These are phyloP conservation scores for Rhagonycha lutea DNA, from an alignment of 2,888 invertebrate species.

Conservation along the genomic window DNA sequence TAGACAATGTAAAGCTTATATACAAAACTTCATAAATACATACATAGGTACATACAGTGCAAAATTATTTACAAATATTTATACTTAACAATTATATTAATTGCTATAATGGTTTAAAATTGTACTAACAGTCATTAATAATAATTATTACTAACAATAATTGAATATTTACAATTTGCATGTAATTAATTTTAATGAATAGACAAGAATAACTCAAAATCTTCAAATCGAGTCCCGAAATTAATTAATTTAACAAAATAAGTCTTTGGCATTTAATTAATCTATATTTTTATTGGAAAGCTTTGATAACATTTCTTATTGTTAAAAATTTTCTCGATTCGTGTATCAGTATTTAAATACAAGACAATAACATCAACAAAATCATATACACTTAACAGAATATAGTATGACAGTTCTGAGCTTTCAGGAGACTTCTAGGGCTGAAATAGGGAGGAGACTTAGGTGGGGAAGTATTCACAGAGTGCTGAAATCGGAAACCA, in stretches of 20 bases:
- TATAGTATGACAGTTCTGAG: constrained; percentile 45
- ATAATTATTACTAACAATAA: neutral
- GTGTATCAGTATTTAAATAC: constrained; percentile 11
- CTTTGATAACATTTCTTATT: neutral
- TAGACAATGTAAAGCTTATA: constrained; percentile 46
- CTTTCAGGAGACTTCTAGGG: constrained; percentile 35
- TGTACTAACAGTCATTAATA: constrained; percentile 3
- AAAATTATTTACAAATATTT: constrained; percentile 22
- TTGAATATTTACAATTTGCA: neutral
- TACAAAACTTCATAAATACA: constrained; percentile 37
- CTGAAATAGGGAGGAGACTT: constrained; percentile 22
- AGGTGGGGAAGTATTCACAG: constrained; percentile 38
- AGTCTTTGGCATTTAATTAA: neutral
- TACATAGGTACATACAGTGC: constrained; percentile 34
- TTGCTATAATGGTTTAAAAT: neutral
- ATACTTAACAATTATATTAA: constrained; percentile 1
- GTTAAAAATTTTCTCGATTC: neutral
- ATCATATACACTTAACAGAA: constrained; percentile 40
- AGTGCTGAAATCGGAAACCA: constrained; percentile 49
- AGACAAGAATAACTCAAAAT: neutral
- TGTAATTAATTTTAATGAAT: neutral
- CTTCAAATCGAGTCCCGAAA: neutral
- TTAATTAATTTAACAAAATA: neutral
- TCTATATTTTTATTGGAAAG: neutral
- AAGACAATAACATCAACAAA: constrained; percentile 28